Evolutionary conservation across 2,113 vertebrate species (phyloP), one percentile per base, ranked within the genome.

Genomic region (Calypte anna): DNA sequence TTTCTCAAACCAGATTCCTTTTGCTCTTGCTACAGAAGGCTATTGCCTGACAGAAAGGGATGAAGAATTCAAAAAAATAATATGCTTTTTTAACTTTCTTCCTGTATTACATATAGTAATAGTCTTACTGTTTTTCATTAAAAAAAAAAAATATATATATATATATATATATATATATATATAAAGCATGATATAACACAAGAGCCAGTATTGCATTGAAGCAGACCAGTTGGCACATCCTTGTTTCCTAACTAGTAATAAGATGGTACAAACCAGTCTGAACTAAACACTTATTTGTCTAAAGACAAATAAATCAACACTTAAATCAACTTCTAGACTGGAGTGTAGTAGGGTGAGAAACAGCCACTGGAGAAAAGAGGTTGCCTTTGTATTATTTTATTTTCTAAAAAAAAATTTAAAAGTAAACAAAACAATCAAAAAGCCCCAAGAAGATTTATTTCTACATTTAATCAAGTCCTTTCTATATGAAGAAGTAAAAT

Each of bases 71-170:
- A 40, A 59, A 64, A 40, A 33, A 20, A 23, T 19, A 28, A 9
- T 13, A 87, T 85, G 40, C 40, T 12, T 40, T 75, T 61, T 68
- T 46, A 28, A 66, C 53, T 88, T 78, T 68, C 64, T n/a, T 93
- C 91, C 95, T 79, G 77, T 78, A 53, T 68, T 46, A 80, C 25
- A 82, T 21, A 25, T 1, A 73, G 67, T 53, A 80, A 46, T 70
- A 90, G 62, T 48, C 43, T 53, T 69, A 64, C 30, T 82, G 67
- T 74, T 57, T 91, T 73, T 96, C 85, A 78, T 75, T 73, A 24
- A 50, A 58, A 58, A 40, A 40, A 40, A 40, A n/a, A n/a, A n/a
- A 33, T 33, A 33, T 7, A 33, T 33, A 33, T 33, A 33, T 33
- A 33, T 33, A 33, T 33, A 33, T 7, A 33, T 33, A 33, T 33